Evolutionary conservation across 2,113 vertebrate species (phyloP).

Genomic region (Diadophis punctatus): DNA sequence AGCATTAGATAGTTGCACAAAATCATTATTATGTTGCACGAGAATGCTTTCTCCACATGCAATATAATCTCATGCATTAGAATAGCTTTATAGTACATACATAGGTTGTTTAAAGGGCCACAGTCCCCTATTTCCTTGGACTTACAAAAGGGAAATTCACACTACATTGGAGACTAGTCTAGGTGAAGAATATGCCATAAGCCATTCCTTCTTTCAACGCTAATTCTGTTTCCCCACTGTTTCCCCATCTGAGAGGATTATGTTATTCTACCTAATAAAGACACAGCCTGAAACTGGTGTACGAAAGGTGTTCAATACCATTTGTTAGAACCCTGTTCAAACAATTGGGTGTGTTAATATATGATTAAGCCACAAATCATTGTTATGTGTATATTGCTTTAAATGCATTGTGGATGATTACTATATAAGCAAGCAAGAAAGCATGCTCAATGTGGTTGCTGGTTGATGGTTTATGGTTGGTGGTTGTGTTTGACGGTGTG

Average conservation of each 20-base stretch:
- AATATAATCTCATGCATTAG: neutral
- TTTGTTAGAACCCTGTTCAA: too few species aligned
- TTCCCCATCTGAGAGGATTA: neutral
- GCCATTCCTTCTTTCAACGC: neutral
- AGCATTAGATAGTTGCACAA: neutral
- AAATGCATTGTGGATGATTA: too few species aligned
- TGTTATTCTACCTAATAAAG: neutral
- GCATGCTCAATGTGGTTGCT: too few species aligned
- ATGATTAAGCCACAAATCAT: too few species aligned
- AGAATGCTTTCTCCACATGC: neutral
- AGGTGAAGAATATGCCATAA: neutral
- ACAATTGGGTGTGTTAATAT: too few species aligned
- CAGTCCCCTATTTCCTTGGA: neutral
- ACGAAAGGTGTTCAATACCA: neutral
- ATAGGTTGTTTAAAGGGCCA: neutral
- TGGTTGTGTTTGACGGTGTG: too few species aligned
- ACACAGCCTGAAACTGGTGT: neutral
- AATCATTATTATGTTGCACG: neutral
- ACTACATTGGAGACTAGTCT: neutral
- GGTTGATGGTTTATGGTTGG: too few species aligned
- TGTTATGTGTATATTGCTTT: too few species aligned
- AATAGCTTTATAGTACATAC: neutral
- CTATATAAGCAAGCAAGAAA: too few species aligned
- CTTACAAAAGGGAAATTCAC: neutral
- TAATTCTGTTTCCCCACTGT: neutral